Evolutionary conservation across 2,113 vertebrate species (phyloP), one percentile per base, ranked within the genome.

Genomic region (Pungitius pungitius): DNA sequence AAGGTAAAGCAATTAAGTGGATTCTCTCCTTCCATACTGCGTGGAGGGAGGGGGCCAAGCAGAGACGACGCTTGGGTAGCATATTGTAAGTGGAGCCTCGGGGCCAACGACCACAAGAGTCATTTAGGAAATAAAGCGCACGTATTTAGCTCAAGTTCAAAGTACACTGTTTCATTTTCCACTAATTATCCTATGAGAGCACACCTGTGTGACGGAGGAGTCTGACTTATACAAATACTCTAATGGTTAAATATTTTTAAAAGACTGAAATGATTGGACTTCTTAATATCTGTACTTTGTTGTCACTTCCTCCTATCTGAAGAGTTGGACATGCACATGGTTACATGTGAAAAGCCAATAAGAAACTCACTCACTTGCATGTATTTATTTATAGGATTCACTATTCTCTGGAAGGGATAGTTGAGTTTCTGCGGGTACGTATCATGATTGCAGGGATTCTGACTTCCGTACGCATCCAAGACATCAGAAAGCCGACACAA

Each of bases 1-100:
- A 63, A 64, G 69, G 43, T 69, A 45, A 77, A 66, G 73, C 45
- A 80, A 68, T 77, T 45, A 77, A 49, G 63, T 59, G 39, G 58
- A 69, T 75, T 71, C 56, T 84, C 39, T 56, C 11, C 52, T 17
- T 60, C 49, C 58, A 40, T 10, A 18, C 47, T 39, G 55, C 73
- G 43, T 51, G 9, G 55, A 18, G 7, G 42, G 5, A 1, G 14
- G 42, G 42, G 42, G 15, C 24, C 11, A 0, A 14, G 43, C 26
- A 26, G 37, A 3, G 65, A 6, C 51, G 12, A 22, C 3, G 39
- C 58, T 39, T 14, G 27, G 39, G 40, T 27, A 39, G 69, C 13
- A 6, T 6, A 40, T 39, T 57, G 58, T 10, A 35, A 69, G 57
- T 40, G 51, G 64, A n/a, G 26, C 67, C 60, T 49, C 5, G 2